Evolutionary conservation across 2,888 invertebrate genomes (phyloP).

Genomic region (Cheilosia vulpina): DNA sequence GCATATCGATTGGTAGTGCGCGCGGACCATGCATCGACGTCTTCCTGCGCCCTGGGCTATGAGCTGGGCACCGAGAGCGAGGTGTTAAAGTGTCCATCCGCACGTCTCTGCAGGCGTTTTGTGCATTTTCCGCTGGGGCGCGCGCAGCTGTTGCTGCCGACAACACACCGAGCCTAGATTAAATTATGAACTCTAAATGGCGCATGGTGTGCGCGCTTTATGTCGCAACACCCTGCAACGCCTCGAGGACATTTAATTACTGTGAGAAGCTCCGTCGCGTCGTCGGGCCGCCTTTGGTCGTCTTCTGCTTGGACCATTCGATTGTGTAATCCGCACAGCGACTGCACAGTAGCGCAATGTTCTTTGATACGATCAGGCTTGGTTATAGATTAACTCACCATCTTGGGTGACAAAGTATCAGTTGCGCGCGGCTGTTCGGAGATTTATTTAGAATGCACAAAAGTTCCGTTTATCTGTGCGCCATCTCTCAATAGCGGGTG

Average conservation of each 20-base stretch:
- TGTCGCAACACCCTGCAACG: conserved; percentile 61
- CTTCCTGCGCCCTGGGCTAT: conserved; percentile 56
- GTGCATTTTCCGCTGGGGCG: conserved; percentile 51
- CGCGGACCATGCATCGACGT: conserved; percentile 37
- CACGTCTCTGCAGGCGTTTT: conserved; percentile 60
- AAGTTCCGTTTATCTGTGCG: conserved; percentile 62
- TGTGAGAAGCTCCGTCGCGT: conserved; percentile 55
- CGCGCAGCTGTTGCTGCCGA: conserved; percentile 42
- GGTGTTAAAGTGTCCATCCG: conserved; percentile 70
- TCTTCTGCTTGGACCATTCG: conserved; percentile 45
- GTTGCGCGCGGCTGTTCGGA: background rate
- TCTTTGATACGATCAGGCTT: conserved; percentile 51
- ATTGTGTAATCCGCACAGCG: conserved; percentile 39
- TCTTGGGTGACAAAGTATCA: conserved; percentile 58
- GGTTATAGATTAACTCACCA: conserved; percentile 65
- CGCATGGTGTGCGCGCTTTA: conserved; percentile 52
- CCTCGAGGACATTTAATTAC: conserved; percentile 73
- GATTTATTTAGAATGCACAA: conserved; percentile 57
- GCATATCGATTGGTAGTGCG: conserved; percentile 63
- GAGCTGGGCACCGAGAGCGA: conserved; percentile 26
- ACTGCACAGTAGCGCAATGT: conserved; percentile 53
- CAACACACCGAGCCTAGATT: conserved; percentile 63
- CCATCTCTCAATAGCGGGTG: conserved; percentile 69
- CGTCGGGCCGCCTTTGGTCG: conserved; percentile 4
- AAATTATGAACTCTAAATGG: conserved; percentile 70